A percentile compares a stretch with the other conserved stretches of the same genome.
Conservation (phyloP, 2,888 invertebrate genomes). For the Hydraecia micacea region DNA sequence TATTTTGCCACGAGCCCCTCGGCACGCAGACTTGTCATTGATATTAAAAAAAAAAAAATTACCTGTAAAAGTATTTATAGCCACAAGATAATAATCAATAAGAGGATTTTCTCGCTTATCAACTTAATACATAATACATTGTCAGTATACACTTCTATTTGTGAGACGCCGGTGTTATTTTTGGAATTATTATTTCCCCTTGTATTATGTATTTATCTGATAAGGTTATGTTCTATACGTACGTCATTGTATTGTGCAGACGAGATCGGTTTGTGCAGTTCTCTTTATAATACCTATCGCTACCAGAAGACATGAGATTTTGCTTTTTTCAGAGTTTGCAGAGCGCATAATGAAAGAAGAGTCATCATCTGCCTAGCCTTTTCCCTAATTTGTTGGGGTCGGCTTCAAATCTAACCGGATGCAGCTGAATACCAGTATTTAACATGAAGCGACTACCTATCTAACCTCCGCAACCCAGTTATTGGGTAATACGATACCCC, state of each 20-base stretch:
- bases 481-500: too few relatives aligned
- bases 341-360: background rate
- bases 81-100: slow-evolving; percentile 49
- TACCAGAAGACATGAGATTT: background rate
- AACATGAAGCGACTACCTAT: too few relatives aligned
- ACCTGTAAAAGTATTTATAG: slow-evolving; percentile 35
- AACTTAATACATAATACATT: slow-evolving; percentile 59
- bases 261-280: slow-evolving; percentile 20
- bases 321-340: background rate
- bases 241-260: slow-evolving; percentile 42
- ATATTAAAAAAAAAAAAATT: slow-evolving; percentile 21
- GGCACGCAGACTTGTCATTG: slow-evolving; percentile 11
- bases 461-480: too few relatives aligned
- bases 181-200: slow-evolving; percentile 57
- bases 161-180: slow-evolving; percentile 56
- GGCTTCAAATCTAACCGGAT: too few relatives aligned
- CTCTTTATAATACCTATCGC: slow-evolving; percentile 9
- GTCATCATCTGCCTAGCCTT: too few relatives aligned
- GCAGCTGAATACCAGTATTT: too few relatives aligned
- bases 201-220: slow-evolving; percentile 54
- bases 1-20: background rate
- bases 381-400: too few relatives aligned
- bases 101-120: slow-evolving; percentile 49
- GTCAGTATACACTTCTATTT: slow-evolving; percentile 46
- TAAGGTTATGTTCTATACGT: slow-evolving; percentile 42